Base-by-base conservation (phyloP, 2,113 vertebrate genomes). In the Eptesicus fuscus region DNA sequence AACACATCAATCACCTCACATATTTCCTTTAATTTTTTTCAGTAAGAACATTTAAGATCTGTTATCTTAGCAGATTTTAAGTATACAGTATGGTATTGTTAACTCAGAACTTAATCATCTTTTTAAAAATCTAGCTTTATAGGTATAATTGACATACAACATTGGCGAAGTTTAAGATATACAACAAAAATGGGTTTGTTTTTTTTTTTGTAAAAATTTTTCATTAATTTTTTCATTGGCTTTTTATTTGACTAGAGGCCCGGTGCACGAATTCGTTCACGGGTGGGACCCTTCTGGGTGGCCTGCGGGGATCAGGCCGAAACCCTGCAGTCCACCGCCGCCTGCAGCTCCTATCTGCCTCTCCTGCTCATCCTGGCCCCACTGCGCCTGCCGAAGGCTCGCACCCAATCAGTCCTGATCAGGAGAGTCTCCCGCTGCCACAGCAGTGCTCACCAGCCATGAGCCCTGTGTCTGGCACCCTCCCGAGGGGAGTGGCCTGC, bases 231-330 rank as follows among this genome's bases (percentile, higher is more conserved):
- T 5, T 32, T 61, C 30, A 42, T 95, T 91, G 69, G 30, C 42
- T 92, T 30, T 82, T 94, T 20, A 59, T 83, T 88, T 96, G 92
- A n/a, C 88, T 28, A 61, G 59, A 61, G 59, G 59, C 23, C 59
- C 4, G 4, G 23, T 61, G 59, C 59, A 61, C 1, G 59, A 61
- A 61, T 61, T 61, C 1, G 0, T 61, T 28, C 59, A 61, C 4
- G 10, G 25, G 25, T 59, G 59, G 23, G 59, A 8, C 59, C 59
- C 25, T 8, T 61, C 59, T 28, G 23, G 10, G 59, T 61, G 25
- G 59, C 59, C 59, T 61, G 25, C 1, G 9, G 59, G 59, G 23
- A 61, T 61, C 10, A 25, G 59, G 23, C 9, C 1, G 10, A 61
- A 61, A 61, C 25, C 25, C 59, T 56, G 10, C 1, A 61, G 59